Evolutionary conservation across 2,888 invertebrate genomes (phyloP).

Genomic region (Peribatodes rhomboidaria): DNA sequence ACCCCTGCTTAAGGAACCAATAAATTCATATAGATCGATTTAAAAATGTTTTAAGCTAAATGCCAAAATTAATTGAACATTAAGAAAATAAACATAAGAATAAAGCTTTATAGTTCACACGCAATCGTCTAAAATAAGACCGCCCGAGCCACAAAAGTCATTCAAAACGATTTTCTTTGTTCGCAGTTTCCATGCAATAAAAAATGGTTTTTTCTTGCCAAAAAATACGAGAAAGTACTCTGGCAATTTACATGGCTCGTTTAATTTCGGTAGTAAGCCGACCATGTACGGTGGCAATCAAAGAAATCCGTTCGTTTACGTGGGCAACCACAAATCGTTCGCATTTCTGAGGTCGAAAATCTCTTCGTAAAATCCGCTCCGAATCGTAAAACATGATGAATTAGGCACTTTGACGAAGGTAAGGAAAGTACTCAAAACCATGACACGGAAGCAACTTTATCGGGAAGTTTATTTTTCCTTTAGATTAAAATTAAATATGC

Average conservation of each 20-base stretch:
- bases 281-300: slow-evolving; percentile 73
- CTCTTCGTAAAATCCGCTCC: slow-evolving; percentile 42
- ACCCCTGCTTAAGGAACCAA: not conserved
- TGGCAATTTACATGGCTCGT: slow-evolving; percentile 54
- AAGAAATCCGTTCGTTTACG: slow-evolving; percentile 72
- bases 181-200: slow-evolving; percentile 54
- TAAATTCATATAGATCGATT: not conserved
- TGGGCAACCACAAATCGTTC: slow-evolving; percentile 52
- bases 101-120: not conserved
- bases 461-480: not conserved
- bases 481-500: not conserved
- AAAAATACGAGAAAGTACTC: slow-evolving; percentile 50
- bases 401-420: slow-evolving; percentile 28
- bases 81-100: slow-evolving; percentile 7
- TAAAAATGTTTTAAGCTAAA: not conserved
- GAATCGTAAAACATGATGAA: slow-evolving; percentile 26
- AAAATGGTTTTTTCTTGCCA: slow-evolving; percentile 54
- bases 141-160: slow-evolving; percentile 32
- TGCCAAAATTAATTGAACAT: slow-evolving; percentile 14
- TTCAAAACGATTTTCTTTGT: slow-evolving; percentile 40
- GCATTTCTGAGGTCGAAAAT: slow-evolving; percentile 18
- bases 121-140: slow-evolving; percentile 29
- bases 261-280: slow-evolving; percentile 61
- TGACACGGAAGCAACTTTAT: slow-evolving; percentile 1
- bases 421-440: slow-evolving; percentile 14